phyloP scores from a whole-genome alignment of 2,113 vertebrate species.

The Cyprinodon tularosa region DNA sequence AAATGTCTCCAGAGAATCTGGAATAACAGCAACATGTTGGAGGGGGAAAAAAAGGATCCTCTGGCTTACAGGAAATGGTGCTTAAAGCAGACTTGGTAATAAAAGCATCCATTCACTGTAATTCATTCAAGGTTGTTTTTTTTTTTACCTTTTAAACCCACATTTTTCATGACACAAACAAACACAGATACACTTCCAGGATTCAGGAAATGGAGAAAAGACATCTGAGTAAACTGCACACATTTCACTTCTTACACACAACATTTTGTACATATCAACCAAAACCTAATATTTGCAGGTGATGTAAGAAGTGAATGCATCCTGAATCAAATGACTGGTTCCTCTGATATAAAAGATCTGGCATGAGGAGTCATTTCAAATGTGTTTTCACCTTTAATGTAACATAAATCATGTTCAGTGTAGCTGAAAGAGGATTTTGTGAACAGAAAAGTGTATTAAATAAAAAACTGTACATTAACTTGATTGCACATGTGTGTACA shows the following conservation, averaged over 20 bases:
- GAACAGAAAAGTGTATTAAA: not conserved
- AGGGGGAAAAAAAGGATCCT: slow-evolving; percentile 2
- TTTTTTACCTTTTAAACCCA: slow-evolving; percentile 7
- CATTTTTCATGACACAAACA: slow-evolving; percentile 28
- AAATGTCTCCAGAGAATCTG: slow-evolving; percentile 45
- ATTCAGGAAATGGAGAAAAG: slow-evolving; percentile 6
- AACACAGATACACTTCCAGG: not conserved
- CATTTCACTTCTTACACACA: slow-evolving; percentile 38
- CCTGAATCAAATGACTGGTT: not conserved
- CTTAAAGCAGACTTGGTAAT: slow-evolving; percentile 39
- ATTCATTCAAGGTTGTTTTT: slow-evolving; percentile 30
- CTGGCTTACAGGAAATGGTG: slow-evolving; percentile 49
- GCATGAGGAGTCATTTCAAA: not conserved
- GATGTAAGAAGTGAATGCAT: not conserved
- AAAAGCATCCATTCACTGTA: slow-evolving; percentile 23
- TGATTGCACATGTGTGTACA: not conserved
- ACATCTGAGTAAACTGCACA: slow-evolving; percentile 14
- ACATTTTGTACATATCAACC: slow-evolving; percentile 50
- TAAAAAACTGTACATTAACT: not conserved
- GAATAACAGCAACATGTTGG: slow-evolving; percentile 21
- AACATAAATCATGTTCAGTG: not conserved
- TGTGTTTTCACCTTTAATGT: not conserved
- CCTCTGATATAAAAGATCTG: not conserved
- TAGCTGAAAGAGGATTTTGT: not conserved
- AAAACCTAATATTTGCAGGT: slow-evolving; percentile 9